phyloP scores from a whole-genome alignment of 2,113 vertebrate species.

The Sinosuthora webbiana region DNA sequence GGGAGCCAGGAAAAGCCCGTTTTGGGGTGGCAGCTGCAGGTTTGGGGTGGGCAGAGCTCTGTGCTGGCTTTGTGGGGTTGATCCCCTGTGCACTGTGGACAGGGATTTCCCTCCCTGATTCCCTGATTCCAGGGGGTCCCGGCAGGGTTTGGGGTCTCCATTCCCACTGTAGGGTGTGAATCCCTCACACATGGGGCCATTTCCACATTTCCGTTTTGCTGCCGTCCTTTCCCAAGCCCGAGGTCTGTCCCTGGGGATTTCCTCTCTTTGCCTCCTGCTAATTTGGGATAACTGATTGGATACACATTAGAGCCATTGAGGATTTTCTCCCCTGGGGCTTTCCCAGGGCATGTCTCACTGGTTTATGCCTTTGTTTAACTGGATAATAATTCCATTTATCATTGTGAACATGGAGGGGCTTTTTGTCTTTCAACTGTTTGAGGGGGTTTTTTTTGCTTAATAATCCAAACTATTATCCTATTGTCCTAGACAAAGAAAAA shows the following conservation, averaged over 20 bases:
- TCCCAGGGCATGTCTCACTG: not conserved
- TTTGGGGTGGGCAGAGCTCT: not conserved
- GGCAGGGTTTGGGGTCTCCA: not conserved
- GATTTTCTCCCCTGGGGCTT: not conserved
- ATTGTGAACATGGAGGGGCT: not conserved
- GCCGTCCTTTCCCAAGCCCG: not conserved
- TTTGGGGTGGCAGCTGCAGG: not conserved
- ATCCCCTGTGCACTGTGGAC: rapidly evolving
- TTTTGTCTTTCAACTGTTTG: not conserved
- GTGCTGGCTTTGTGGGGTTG: not conserved
- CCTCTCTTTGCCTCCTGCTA: not conserved
- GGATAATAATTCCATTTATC: not conserved
- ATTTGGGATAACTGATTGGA: not conserved
- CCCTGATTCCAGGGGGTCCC: not conserved
- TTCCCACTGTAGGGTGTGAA: rapidly evolving
- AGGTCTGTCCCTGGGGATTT: not conserved
- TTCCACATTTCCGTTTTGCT: rapidly evolving
- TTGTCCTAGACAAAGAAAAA: not conserved
- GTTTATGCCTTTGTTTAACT: not conserved
- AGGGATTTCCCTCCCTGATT: not conserved
- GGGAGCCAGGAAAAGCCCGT: not conserved
- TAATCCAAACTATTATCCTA: not conserved
- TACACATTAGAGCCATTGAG: not conserved
- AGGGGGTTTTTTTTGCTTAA: not conserved
- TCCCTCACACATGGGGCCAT: not conserved